These are phyloP conservation scores for Leptinotarsa peninsularis DNA, from an alignment of 2,888 invertebrate genomes.

Conservation along the genomic window DNA sequence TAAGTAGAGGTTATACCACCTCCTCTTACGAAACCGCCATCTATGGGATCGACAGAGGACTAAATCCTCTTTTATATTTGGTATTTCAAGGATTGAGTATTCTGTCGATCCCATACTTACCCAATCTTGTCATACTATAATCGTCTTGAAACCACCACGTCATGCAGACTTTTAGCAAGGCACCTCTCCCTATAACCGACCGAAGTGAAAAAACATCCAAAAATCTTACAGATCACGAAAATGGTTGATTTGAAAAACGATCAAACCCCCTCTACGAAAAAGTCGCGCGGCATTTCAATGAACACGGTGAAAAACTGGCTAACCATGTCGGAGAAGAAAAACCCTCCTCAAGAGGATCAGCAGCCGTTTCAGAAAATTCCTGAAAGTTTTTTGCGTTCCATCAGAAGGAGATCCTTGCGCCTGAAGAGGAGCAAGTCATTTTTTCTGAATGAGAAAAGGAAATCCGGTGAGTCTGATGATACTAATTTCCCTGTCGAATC, in stretches of 20 bases:
- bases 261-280: conserved; percentile 60
- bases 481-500: neutral
- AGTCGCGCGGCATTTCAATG: conserved; percentile 68
- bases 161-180: neutral
- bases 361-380: conserved; percentile 72
- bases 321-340: conserved; percentile 69
- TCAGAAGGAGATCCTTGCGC: conserved; percentile 77
- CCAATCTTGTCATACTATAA: neutral
- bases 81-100: no score
- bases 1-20: no score
- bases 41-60: no score
- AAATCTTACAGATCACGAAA: conserved; percentile 25
- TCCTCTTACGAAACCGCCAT: no score
- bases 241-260: conserved; percentile 65
- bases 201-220: neutral
- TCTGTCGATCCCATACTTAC: no score
- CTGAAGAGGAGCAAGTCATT: conserved; percentile 82
- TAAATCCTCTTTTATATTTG: no score
- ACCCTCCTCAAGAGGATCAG: conserved; percentile 59
- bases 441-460: conserved; percentile 80
- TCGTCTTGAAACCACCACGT: neutral
- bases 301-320: conserved; percentile 82
- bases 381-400: conserved; percentile 79
- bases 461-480: conserved; percentile 77
- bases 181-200: neutral